Conservation (phyloP, 1,140 invertebrate genomes). For the Drosophila guanche region DNA sequence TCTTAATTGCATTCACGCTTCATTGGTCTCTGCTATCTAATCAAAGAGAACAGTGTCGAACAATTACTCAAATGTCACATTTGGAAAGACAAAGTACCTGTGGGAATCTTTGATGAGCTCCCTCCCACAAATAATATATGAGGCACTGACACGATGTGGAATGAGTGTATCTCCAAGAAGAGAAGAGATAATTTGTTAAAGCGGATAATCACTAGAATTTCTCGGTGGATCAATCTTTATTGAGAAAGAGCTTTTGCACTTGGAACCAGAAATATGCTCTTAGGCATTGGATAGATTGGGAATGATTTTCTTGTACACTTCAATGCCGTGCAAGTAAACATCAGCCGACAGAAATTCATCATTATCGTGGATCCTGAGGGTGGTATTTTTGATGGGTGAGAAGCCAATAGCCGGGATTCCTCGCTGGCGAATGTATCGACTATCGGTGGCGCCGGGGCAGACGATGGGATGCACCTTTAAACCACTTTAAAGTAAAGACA, state of each 20-base stretch:
- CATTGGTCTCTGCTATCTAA: too few species aligned
- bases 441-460: constrained; percentile 92
- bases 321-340: constrained; percentile 89
- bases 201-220: too few species aligned
- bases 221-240: constrained; percentile 23
- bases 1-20: constrained; percentile 85
- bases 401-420: constrained; percentile 90
- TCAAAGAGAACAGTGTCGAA: too few species aligned
- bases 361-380: constrained; percentile 89
- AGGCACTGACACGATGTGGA: too few species aligned
- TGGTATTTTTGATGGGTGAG: constrained; percentile 90
- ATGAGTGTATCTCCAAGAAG: too few species aligned
- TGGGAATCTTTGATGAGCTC: too few species aligned
- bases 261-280: constrained; percentile 57
- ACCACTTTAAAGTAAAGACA: constrained; percentile 64
- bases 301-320: constrained; percentile 88
- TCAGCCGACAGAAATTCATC: constrained; percentile 89
- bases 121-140: too few species aligned
- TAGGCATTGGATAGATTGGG: constrained; percentile 85
- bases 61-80: too few species aligned
- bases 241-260: constrained; percentile 84
- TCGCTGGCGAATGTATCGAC: constrained; percentile 89
- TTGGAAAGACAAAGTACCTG: too few species aligned
- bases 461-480: constrained; percentile 87
- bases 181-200: too few species aligned